Base-by-base conservation (phyloP, 2,888 invertebrate species). In the Pyralis farinalis region DNA sequence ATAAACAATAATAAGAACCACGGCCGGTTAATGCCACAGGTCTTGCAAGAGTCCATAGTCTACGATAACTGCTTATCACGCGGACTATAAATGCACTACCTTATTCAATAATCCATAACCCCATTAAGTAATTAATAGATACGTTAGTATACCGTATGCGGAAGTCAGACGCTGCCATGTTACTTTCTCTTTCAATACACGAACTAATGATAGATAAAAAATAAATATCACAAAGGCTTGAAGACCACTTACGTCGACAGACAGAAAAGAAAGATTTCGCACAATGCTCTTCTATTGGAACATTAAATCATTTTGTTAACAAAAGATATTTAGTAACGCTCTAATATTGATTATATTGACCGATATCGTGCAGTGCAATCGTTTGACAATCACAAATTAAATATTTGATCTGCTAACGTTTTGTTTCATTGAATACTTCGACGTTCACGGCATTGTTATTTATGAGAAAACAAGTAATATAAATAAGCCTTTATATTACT, bases 171-270 rank as follows among this genome's bases (percentile, higher is more conserved):
- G 16, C 2, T 16, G 4, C 7, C 25, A 25, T 22, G 21, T 20
- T 11, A 29, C 37, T 37, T 37, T 37, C 37, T 22, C 37, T 30
- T 5, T 37, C 37, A 11, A 30, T 21, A 22, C 37, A 37, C 21
- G 21, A 37, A 29, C 27, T n/a, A 21, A 37, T 16, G 37, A 5
- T 29, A 30, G 29, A 31, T 36, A 36, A n/a, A 28, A 36, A 36
- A 16, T n/a, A 16, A 3, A 16, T 16, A n/a, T 25, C 25, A 21
- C 22, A 11, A 37, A 29, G 20, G 28, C 11, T n/a, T 32, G 0
- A n/a, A 16, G n/a, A 12, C 16, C 9, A 32, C 16, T 35, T 29
- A 36, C 16, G 7, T 7, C 9, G 10, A 9, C 11, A 30, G 29
- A 30, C 16, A 32, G 29, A 16, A 10, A 34, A 22, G 25, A 35